Evolutionary conservation across 2,888 invertebrate genomes (phyloP), one percentile per base, ranked within the genome.

Genomic region (Drosophila lacicola): DNA sequence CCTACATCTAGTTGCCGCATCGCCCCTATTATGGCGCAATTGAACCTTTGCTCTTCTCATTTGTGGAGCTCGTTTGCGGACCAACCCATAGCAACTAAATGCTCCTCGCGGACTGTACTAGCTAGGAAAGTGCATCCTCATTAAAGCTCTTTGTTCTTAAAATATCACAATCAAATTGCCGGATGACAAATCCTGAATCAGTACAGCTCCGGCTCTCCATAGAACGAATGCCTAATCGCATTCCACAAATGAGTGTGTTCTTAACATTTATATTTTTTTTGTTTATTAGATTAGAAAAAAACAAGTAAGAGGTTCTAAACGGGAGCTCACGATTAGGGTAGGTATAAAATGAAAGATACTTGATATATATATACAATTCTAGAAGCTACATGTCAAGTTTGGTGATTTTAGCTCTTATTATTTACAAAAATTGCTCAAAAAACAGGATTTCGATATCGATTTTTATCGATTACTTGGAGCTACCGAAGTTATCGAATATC

Each of bases 181-280:
- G 14, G 2, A 29, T 69, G 50, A 51, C 36, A 41, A 45, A 60
- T 58, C 8, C 49, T 57, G 37, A 61, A 11, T 42, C 19, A 60
- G 45, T 21, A 25, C 13, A 17, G n/a, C 19, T 21, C 5, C 6
- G 9, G 6, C 14, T 25, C n/a, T 14, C n/a, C 2, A 3, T 10
- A 4, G 13, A 17, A 29, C 14, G 11, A 19, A n/a, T 33, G 11
- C 10, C 33, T 2, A n/a, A n/a, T 19, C 17, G n/a, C 33, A 10
- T 2, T 33, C 2, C n/a, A 17, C n/a, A 17, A 17, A n/a, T 36
- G 9, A 34, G 42, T 45, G 19, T 6, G 11, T 42, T 41, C 2
- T 25, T 17, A 17, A 17, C 17, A 17, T 17, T 17, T 17, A 17
- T 17, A 17, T 17, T 17, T 17, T 17, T 17, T 17, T 17, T 1